These are phyloP conservation scores for Tapera naevia DNA, from an alignment of 2,797 vertebrate genomes.

Conservation along the genomic window DNA sequence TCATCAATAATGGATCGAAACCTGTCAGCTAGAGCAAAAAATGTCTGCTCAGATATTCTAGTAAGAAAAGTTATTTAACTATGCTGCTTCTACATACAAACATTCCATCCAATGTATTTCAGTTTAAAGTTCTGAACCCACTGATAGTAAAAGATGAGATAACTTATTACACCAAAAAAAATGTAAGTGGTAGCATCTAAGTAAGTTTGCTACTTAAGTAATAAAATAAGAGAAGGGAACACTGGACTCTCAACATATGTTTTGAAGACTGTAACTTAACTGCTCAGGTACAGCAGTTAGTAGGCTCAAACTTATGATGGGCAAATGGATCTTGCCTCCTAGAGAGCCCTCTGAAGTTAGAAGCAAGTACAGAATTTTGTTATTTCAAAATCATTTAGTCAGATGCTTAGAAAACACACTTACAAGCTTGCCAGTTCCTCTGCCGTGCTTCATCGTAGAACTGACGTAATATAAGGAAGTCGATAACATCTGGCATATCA, in stretches of 20 bases:
- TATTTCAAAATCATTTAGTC: not conserved
- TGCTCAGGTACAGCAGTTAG: not conserved
- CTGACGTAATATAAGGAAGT: constrained; percentile 94
- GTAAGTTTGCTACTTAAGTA: not conserved
- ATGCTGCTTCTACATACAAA: not conserved
- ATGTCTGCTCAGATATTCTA: not conserved
- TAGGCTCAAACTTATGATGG: not conserved
- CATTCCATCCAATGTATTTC: not conserved
- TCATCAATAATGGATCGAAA: constrained; percentile 98
- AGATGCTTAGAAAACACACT: constrained; percentile 52
- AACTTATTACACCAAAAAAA: not conserved
- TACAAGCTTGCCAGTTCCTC: constrained; percentile 91
- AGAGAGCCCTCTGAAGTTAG: not conserved
- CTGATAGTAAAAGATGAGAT: not conserved
- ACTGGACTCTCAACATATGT: fast-evolving
- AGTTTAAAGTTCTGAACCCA: not conserved
- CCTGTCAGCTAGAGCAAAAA: constrained; percentile 81
- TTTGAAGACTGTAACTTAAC: not conserved
- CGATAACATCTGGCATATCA: constrained; percentile 98
- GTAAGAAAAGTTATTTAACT: not conserved
- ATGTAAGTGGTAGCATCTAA: not conserved
- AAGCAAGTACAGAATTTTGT: not conserved
- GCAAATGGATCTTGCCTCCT: not conserved
- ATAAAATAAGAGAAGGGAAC: not conserved
- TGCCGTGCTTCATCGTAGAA: constrained; percentile 93